These are phyloP conservation scores for Eurois occulta DNA, from an alignment of 2,888 invertebrate species.

Conservation along the genomic window DNA sequence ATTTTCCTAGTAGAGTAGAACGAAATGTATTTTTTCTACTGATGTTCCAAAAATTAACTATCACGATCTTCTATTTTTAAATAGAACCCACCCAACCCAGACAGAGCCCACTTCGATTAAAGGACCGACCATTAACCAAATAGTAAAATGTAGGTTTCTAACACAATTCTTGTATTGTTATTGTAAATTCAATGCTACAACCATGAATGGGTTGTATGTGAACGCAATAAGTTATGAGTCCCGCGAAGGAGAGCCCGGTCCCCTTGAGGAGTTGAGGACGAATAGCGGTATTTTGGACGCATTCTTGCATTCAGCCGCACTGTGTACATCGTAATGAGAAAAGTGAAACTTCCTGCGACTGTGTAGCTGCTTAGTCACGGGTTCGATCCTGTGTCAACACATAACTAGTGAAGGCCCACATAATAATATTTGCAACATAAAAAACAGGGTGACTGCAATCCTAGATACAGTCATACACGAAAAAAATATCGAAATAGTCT, in stretches of 20 bases:
- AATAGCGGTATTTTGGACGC: conserved; percentile 78
- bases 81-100: too few species aligned
- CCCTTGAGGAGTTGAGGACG: conserved; percentile 71
- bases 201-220: conserved; percentile 63
- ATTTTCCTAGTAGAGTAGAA: neutral
- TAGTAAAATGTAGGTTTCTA: conserved; percentile 51
- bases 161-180: conserved; percentile 46
- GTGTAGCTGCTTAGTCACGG: conserved; percentile 16
- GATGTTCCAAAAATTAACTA: neutral
- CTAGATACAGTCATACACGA: neutral
- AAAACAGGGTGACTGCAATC: neutral
- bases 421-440: neutral
- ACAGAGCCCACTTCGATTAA: neutral
- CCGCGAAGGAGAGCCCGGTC: conserved; percentile 57
- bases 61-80: neutral
- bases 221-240: conserved; percentile 64
- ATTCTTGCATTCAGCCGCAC: conserved; percentile 67
- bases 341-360: conserved; percentile 49
- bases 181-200: conserved; percentile 43
- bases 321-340: conserved; percentile 49
- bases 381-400: conserved; percentile 31
- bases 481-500: neutral
- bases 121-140: conserved; percentile 13
- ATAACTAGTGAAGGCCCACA: neutral
- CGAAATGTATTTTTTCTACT: neutral